phyloP scores from a whole-genome alignment of 2,797 vertebrate species.

The Paguma larvata region DNA sequence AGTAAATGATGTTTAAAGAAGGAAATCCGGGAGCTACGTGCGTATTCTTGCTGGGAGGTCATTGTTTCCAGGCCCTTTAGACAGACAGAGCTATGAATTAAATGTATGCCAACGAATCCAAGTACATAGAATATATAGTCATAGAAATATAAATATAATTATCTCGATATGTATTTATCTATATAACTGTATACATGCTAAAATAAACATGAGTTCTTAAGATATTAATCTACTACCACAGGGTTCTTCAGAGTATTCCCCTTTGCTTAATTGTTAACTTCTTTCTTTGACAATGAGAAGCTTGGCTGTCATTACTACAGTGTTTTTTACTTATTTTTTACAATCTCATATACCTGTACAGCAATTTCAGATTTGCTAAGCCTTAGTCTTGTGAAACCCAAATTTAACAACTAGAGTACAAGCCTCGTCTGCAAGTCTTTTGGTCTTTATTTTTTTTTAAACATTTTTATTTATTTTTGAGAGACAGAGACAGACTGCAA shows the following conservation, averaged over 20 bases:
- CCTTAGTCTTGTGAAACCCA: background rate
- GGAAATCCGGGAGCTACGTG: background rate
- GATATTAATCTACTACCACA: background rate
- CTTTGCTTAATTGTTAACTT: background rate
- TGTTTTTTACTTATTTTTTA: background rate
- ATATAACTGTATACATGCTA: background rate
- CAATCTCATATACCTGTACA: background rate
- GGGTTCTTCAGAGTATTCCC: background rate
- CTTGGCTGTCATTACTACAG: background rate
- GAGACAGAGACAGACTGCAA: too few relatives aligned
- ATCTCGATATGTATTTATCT: background rate
- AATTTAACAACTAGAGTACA: background rate
- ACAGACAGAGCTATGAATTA: background rate
- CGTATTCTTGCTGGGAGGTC: background rate
- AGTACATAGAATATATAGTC: background rate
- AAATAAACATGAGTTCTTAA: background rate
- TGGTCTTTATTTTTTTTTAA: background rate
- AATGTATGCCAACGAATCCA: background rate
- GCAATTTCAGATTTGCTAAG: background rate
- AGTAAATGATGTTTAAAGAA: background rate
- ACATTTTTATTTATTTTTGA: too few relatives aligned
- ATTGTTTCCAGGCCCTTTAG: background rate
- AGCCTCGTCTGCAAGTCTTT: background rate
- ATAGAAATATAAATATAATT: background rate
- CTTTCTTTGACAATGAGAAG: background rate